phyloP scores from a whole-genome alignment of 1,140 invertebrate species.

The Patella vulgata region DNA sequence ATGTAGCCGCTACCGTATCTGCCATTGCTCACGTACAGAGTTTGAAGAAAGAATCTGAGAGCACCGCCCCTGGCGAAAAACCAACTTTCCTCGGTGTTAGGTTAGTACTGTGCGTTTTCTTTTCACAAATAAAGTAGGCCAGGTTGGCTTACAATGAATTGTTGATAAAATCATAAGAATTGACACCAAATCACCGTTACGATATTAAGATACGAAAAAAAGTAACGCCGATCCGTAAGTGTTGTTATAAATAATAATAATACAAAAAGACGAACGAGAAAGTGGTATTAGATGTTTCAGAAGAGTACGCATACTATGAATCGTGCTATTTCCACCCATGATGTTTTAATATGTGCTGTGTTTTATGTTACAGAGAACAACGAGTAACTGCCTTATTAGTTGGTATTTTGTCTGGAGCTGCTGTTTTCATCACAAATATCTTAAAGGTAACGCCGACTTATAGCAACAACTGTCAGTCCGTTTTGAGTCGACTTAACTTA shows the following conservation, averaged over 20 bases:
- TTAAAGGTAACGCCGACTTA: conserved; percentile 68
- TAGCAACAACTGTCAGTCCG: conserved; percentile 82
- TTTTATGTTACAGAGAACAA: conserved; percentile 79
- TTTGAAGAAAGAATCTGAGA: conserved; percentile 94
- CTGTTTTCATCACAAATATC: conserved; percentile 90
- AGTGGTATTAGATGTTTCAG: too few species aligned
- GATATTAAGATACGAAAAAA: too few species aligned
- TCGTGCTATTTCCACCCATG: too few species aligned
- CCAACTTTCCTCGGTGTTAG: conserved; percentile 93
- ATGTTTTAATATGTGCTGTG: too few species aligned
- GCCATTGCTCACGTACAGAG: conserved; percentile 99
- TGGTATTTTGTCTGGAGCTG: conserved; percentile 92
- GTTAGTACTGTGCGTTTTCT: conserved; percentile 19
- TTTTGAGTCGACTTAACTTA: conserved; percentile 93
- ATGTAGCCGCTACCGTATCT: conserved; percentile 94
- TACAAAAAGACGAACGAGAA: too few species aligned
- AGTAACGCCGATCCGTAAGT: too few species aligned
- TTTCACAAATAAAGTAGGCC: conserved; percentile 73
- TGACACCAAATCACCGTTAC: too few species aligned
- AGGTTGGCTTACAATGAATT: conserved; percentile 93
- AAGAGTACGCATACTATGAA: too few species aligned
- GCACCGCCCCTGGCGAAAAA: conserved; percentile 97
- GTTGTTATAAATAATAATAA: too few species aligned
- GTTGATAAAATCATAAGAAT: conserved; percentile 66
- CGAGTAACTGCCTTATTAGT: conserved; percentile 93